These are phyloP conservation scores for Bovichtus diacanthus DNA, from an alignment of 2,797 vertebrate species.

Conservation along the genomic window DNA sequence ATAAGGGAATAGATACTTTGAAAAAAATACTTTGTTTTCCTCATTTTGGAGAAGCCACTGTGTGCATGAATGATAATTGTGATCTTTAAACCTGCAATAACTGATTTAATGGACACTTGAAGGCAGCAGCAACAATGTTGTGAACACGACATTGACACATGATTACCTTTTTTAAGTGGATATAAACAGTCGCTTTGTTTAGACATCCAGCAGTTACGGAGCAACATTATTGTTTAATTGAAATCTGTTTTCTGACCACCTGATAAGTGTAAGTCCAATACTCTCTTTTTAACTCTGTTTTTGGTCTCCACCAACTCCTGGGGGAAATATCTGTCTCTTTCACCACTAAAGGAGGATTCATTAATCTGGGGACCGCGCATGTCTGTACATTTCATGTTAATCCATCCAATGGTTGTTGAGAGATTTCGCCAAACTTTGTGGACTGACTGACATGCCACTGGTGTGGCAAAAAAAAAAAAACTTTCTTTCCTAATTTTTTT, in stretches of 20 bases:
- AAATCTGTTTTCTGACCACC: not conserved
- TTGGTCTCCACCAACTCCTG: not conserved
- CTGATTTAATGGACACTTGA: not conserved
- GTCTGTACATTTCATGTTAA: no score
- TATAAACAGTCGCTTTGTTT: not conserved
- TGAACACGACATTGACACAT: not conserved
- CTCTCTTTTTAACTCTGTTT: not conserved
- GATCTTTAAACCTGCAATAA: not conserved
- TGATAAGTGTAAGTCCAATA: not conserved
- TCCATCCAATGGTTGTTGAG: no score
- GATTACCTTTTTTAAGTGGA: not conserved
- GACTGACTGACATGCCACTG: not conserved
- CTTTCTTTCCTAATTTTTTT: not conserved
- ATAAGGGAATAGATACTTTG: not conserved
- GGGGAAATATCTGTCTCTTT: not conserved
- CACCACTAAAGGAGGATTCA: no score
- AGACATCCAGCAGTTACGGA: not conserved
- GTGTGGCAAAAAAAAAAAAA: not conserved
- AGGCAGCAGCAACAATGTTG: not conserved
- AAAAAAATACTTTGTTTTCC: not conserved
- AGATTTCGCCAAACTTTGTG: no score
- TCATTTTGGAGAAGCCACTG: not conserved
- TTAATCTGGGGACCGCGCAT: not conserved
- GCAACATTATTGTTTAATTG: not conserved
- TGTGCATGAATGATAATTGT: not conserved